Evolutionary conservation across 1,140 invertebrate species (phyloP).

Genomic region (Medauroidea extradentata): DNA sequence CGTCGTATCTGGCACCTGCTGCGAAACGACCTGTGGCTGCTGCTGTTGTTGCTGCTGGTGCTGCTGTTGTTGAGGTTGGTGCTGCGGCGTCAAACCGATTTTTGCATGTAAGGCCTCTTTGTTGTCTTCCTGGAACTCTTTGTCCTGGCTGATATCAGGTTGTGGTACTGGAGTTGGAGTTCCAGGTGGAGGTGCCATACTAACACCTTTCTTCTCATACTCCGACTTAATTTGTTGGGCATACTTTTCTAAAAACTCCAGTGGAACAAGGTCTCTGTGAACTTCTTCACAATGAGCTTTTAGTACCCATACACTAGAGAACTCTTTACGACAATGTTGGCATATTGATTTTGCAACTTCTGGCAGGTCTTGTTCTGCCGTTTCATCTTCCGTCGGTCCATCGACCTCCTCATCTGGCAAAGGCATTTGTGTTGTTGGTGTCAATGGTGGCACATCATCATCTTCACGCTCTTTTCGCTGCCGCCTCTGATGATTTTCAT

Average conservation of each 20-base stretch:
- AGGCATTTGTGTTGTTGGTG: not conserved
- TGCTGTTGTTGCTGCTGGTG: constrained; percentile 38
- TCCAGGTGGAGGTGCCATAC: not conserved
- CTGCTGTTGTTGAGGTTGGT: constrained; percentile 29
- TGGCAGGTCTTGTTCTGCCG: constrained; percentile 42
- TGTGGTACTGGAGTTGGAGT: too few species aligned
- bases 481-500: constrained; percentile 79
- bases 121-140: constrained; percentile 50
- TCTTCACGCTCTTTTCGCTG: constrained; percentile 36
- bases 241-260: constrained; percentile 86
- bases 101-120: constrained; percentile 44
- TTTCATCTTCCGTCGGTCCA: not conserved
- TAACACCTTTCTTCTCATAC: constrained; percentile 51
- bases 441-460: constrained; percentile 5
- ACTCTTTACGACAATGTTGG: constrained; percentile 86
- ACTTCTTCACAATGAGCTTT: constrained; percentile 95
- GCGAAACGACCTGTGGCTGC: constrained; percentile 34
- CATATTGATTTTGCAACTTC: constrained; percentile 68
- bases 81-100: constrained; percentile 38
- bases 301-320: constrained; percentile 92
- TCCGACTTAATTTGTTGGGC: constrained; percentile 84
- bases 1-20: constrained; percentile 47
- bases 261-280: constrained; percentile 84
- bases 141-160: constrained; percentile 45
- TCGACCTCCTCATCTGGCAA: not conserved